Evolutionary conservation across 1,140 invertebrate genomes (phyloP), one percentile per base, ranked within the genome.

Genomic region (Grapholita molesta): DNA sequence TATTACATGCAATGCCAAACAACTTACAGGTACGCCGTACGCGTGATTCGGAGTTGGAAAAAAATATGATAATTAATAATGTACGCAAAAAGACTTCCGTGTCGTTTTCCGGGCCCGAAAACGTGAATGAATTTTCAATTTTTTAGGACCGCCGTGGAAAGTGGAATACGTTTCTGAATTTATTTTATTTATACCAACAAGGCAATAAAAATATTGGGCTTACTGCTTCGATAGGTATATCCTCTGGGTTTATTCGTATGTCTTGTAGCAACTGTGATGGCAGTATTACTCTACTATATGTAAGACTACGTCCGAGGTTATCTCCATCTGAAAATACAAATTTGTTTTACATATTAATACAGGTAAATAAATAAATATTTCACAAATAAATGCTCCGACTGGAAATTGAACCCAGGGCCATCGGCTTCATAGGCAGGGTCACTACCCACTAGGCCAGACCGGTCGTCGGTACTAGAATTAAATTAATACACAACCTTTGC

Each of bases 1-100:
- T 79, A 79, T 79, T 81, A 79, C 73, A 76, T 73, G 48, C 15
- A 73, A 68, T 12, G 64, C 64, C 32, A 42, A 68, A 68, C 52
- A 32, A 35, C 55, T 71, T 70, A 67, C 33, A 52, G 52, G 65
- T 70, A 42, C 48, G 42, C 66, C 64, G 65, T 70, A 42, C 48
- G 42, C 66, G 61, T 52, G 67, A 42, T 32, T 30, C 32, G 11
- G 32, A 35, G 32, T 66, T 66, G 64, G 64, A 66, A 66, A 66
- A 66, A 66, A 66, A 35, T 33, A 64, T 64, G 18, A 21, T 21
- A 32, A 64, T 64, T 64, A 64, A 33, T 35, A 35, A 35, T 21
- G 30, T 24, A 66, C 21, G 18, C 64, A 11, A 42, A 48, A 15
- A 48, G 42, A 48, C 21, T 48, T 48, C n/a, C 42, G 42, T 48